Evolutionary conservation across 2,113 vertebrate species (phyloP), one percentile per base, ranked within the genome.

Genomic region (Scophthalmus maximus): DNA sequence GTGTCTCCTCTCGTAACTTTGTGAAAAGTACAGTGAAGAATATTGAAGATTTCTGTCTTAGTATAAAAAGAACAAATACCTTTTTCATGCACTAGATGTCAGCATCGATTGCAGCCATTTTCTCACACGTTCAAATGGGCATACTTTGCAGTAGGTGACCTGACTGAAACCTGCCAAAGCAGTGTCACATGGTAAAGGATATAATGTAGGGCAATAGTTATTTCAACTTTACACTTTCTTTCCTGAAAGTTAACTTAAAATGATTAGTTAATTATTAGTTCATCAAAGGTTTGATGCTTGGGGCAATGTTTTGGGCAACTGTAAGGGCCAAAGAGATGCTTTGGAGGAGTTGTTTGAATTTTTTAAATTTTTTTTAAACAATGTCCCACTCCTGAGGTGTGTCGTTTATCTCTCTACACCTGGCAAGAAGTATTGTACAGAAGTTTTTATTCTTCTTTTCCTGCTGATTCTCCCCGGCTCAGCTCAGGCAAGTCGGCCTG

Each of bases 41-140:
- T 36, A 14, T 0, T 7, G 22, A 1, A 20, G 11, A 8, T 15
- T 32, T 26, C 0, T 27, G 49, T 27, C 14, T 8, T 20, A 36
- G 4, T 36, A 27, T 14, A 2, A 56, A 23, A 56, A 63, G 15
- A 36, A 26, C 8, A 79, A 82, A 58, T 82, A 50, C 78, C 38
- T 30, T 65, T n/a, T 44, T 34, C 36, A 40, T 50, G 22, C 89
- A 84, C 87, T 83, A 91, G 91, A 78, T 83, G 89, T 85, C 89
- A 87, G 75, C 29, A 81, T 47, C 78, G 67, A 74, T 69, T 72
- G 47, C 15, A 52, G 20, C 22, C 20, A 36, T 60, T 69, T 61
- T 8, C 29, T 62, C 60, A 15, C 40, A 23, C 1, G 17, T 57
- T 22, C 8, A 6, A 22, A 27, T 9, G 27, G 6, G n/a, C 10